Conservation (phyloP, 2,888 invertebrate genomes). For the Ernsta delagoae region DNA sequence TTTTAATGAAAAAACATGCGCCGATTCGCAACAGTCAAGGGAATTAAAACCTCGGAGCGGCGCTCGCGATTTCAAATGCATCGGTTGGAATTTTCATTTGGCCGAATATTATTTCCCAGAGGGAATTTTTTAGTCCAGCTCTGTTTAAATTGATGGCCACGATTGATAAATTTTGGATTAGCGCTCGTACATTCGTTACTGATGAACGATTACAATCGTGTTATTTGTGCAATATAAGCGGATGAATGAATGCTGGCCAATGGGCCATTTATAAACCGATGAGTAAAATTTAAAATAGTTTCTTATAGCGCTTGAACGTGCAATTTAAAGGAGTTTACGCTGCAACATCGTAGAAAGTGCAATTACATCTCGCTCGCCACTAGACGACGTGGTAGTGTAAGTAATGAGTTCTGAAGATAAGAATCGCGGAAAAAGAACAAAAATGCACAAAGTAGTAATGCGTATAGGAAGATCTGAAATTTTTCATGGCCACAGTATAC, state of each 20-base stretch:
- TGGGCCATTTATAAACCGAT: too few relatives aligned
- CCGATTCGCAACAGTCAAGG: slow-evolving; percentile 83
- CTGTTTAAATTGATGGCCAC: slow-evolving; percentile 62
- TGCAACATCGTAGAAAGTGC: slow-evolving; percentile 25
- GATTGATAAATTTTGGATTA: slow-evolving; percentile 60
- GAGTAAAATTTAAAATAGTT: not conserved
- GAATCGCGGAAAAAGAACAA: slow-evolving; percentile 31
- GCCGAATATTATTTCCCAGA: slow-evolving; percentile 75
- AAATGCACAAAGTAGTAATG: slow-evolving; percentile 15
- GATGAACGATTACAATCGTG: not conserved
- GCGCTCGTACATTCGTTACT: slow-evolving; percentile 39
- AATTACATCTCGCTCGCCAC: slow-evolving; percentile 31
- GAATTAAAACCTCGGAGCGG: slow-evolving; percentile 75
- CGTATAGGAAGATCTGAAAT: slow-evolving; percentile 16
- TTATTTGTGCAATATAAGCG: too few relatives aligned
- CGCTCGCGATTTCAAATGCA: slow-evolving; percentile 64
- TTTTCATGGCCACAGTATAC: slow-evolving; percentile 23
- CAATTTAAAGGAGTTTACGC: slow-evolving; percentile 18
- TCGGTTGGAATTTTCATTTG: slow-evolving; percentile 79
- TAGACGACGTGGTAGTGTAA: slow-evolving; percentile 34
- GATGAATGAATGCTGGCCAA: too few relatives aligned
- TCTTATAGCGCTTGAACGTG: not conserved
- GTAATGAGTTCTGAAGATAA: slow-evolving; percentile 36
- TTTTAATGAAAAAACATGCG: slow-evolving; percentile 85
- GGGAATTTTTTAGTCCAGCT: slow-evolving; percentile 59